Evolutionary conservation across 2,888 invertebrate genomes (phyloP), one percentile per base, ranked within the genome.

Genomic region (Thalpophila matura): DNA sequence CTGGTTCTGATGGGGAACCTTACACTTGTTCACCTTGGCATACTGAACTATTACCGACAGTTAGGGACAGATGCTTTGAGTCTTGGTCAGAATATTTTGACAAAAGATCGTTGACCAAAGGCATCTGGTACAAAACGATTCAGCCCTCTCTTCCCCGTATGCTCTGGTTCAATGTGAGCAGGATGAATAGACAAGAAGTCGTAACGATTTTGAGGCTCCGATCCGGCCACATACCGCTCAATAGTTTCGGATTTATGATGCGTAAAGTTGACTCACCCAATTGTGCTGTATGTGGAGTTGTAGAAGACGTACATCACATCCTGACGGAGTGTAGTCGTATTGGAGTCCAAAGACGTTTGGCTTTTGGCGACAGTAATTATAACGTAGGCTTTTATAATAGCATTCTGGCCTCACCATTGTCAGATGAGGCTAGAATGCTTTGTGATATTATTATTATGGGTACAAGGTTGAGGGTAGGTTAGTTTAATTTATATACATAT

Each of bases 231-330:
- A 18, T 38, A 0, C 20, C 37, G 20, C 55, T 38, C 10, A 38
- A 38, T 10, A 38, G 37, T 18, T 20, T 38, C 20, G 37, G 37
- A 18, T 38, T 20, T 20, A 38, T 38, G 37, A 38, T 38, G 37
- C 47, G 42, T 7, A 42, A 42, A 5, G 26, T 42, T n/a, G 24
- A 42, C 14, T 42, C 42, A 2, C 26, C 42, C 10, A 42, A 42
- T 42, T 40, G 40, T 22, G 16, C 1, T 20, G 16, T 40, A 6
- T 40, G 40, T 40, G 40, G 40, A 40, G 40, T 42, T 3, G 6
- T 42, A 1, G 42, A 42, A 42, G 42, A 42, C 4, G 42, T 12
- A 3, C 12, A 40, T n/a, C 40, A 38, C 9, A 22, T 38, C 4
- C 14, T 38, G 22, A 3, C 38, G 18, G 38, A 38, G 14, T 38